Evolutionary conservation across 1,140 invertebrate genomes (phyloP), one percentile per base, ranked within the genome.

Genomic region (Danaus melanippus): DNA sequence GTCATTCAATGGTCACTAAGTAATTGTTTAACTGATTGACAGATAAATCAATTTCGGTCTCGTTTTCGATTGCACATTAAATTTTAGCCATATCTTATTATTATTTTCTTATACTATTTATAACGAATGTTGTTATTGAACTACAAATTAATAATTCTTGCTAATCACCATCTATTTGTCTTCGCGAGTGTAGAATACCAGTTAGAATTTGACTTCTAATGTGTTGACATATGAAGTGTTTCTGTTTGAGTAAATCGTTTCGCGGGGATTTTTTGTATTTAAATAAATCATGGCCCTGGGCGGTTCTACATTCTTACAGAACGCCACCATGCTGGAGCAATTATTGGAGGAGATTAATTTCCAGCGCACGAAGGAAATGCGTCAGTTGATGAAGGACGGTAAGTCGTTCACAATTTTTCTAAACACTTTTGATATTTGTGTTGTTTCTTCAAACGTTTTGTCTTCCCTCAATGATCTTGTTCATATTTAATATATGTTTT

Each of bases 261-360:
- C 55, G 64, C 66, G 63, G 64, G 64, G 53, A 69, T 50, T 66
- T 17, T 47, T 59, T 64, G 10, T 60, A 56, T 56, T 53, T 49
- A 8, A 32, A 10, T 61, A 48, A 42, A 66, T 46, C 42, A 91
- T 92, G 90, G 89, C 90, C 64, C 81, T 91, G 67, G 88, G 89
- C 62, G 89, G 87, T 42, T 88, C 90, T 9, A 84, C 88, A 46
- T 87, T 90, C 44, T 70, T 92, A 42, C 90, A 91, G 72, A 88
- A 90, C 32, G 90, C 93, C 10, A 95, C 92, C n/a, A 90, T 92
- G 77, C 79, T 96, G 58, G 94, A 96, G 74, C 94, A 95, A 69
- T 87, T 97, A 15, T 87, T 97, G 12, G 94, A 96, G 71, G 95
- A 97, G 79, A 96, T 97, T 58, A 95, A 95, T 78, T 96, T 96